phyloP scores from a whole-genome alignment of 2,888 invertebrate genomes.

The Andrena flavipes region DNA sequence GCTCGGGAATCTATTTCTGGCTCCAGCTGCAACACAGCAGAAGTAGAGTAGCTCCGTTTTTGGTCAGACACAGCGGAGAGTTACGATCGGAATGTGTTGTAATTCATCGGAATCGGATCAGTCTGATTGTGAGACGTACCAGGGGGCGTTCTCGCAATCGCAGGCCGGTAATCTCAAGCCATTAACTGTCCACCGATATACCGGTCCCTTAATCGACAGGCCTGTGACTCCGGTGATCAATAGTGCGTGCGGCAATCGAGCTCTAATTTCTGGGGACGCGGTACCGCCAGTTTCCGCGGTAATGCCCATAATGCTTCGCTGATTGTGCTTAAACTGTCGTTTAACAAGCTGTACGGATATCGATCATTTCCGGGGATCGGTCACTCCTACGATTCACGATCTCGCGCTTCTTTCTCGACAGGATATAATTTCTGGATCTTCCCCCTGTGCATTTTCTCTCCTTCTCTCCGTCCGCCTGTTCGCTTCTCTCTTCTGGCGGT shows the following conservation, averaged over 20 bases:
- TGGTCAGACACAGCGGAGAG: constrained; percentile 7
- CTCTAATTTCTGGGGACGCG: constrained; percentile 67
- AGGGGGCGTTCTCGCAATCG: constrained; percentile 54
- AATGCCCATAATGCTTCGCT: constrained; percentile 61
- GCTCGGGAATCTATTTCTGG: background rate
- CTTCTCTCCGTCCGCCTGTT: constrained; percentile 15
- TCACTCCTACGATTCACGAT: background rate
- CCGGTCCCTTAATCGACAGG: constrained; percentile 67
- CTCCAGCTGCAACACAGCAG: background rate
- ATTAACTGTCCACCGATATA: constrained; percentile 67
- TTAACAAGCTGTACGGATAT: constrained; percentile 70
- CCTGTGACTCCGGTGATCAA: constrained; percentile 67
- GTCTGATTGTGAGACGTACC: constrained; percentile 60
- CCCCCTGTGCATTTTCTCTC: background rate
- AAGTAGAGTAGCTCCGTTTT: background rate
- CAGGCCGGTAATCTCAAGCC: constrained; percentile 64
- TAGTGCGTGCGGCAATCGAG: constrained; percentile 62
- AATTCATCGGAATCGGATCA: constrained; percentile 64
- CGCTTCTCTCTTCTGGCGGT: background rate
- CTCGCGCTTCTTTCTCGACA: background rate
- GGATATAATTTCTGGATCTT: background rate
- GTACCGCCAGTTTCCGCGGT: constrained; percentile 64
- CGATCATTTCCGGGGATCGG: constrained; percentile 54
- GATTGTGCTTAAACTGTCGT: constrained; percentile 69
- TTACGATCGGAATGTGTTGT: constrained; percentile 60